phyloP scores from a whole-genome alignment of 2,113 vertebrate genomes.

The Micronycteris hirsuta region DNA sequence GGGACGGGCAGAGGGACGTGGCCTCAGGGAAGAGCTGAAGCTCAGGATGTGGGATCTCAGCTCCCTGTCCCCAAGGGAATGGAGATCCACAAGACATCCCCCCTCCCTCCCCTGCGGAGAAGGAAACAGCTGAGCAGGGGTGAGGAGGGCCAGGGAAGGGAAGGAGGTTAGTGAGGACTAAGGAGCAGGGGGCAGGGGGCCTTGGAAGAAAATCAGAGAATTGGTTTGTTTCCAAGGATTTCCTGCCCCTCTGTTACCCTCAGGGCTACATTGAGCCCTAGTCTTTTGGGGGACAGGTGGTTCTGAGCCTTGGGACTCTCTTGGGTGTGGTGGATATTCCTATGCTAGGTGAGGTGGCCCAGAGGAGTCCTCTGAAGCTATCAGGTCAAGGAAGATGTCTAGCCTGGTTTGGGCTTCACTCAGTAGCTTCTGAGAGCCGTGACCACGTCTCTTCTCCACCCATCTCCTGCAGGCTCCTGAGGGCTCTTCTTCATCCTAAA shows the following conservation, averaged over 20 bases:
- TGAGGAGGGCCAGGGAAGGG: not conserved
- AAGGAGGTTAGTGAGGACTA: not conserved
- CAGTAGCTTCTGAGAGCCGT: not conserved
- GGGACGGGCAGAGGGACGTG: not conserved
- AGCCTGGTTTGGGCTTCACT: not conserved
- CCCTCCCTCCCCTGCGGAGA: not conserved
- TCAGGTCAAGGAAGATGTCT: not conserved
- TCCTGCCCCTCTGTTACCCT: not conserved
- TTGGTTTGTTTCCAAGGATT: not conserved
- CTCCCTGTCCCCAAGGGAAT: not conserved
- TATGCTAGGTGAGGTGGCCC: not conserved
- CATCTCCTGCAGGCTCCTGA: not conserved
- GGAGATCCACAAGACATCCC: not conserved
- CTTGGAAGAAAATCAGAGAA: not conserved
- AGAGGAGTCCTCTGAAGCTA: not conserved
- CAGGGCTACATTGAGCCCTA: not conserved
- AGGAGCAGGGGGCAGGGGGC: not conserved
- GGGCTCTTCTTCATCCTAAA: not conserved
- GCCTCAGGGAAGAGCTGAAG: not conserved
- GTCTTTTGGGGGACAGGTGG: not conserved
- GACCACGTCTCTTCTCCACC: no score
- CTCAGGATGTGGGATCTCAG: not conserved
- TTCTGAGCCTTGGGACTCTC: not conserved
- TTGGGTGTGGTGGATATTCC: not conserved
- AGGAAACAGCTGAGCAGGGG: not conserved